Evolutionary conservation across 2,797 vertebrate genomes (phyloP).

Genomic region (Gymnopithys bicolor): DNA sequence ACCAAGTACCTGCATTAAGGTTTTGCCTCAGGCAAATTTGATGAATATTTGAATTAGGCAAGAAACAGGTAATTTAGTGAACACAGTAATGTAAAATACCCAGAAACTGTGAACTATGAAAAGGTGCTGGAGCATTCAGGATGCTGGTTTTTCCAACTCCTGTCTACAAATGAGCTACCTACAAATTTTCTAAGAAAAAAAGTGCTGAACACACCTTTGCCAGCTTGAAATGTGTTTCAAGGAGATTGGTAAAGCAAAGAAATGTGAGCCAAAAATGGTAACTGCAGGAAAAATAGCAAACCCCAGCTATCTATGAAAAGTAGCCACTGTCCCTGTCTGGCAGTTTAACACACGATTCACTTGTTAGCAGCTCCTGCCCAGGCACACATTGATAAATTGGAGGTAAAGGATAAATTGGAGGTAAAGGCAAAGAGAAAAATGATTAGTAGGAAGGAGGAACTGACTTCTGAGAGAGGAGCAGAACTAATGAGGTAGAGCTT

Average conservation of each 20-base stretch:
- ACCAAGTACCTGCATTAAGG: background rate
- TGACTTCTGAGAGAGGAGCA: background rate
- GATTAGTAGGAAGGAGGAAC: background rate
- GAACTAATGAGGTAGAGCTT: background rate
- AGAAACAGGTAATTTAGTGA: background rate
- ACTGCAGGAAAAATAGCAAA: background rate
- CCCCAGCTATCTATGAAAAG: background rate
- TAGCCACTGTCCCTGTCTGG: background rate
- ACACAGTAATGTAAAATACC: background rate
- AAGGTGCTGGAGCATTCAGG: background rate
- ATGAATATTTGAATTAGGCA: slow-evolving; percentile 8
- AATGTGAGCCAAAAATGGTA: background rate
- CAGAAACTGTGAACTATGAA: background rate
- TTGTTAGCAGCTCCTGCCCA: background rate
- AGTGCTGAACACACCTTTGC: background rate
- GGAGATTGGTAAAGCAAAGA: background rate
- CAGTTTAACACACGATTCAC: background rate
- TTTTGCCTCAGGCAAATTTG: background rate
- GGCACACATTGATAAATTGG: background rate
- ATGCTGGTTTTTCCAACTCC: background rate
- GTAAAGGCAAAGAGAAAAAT: slow-evolving; percentile 1
- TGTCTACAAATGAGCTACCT: background rate
- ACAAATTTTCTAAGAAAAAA: background rate
- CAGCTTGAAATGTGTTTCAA: slow-evolving; percentile 19
- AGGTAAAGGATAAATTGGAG: background rate